Evolutionary conservation across 2,113 vertebrate genomes (phyloP).

Genomic region (Phylloscopus trochiloides): DNA sequence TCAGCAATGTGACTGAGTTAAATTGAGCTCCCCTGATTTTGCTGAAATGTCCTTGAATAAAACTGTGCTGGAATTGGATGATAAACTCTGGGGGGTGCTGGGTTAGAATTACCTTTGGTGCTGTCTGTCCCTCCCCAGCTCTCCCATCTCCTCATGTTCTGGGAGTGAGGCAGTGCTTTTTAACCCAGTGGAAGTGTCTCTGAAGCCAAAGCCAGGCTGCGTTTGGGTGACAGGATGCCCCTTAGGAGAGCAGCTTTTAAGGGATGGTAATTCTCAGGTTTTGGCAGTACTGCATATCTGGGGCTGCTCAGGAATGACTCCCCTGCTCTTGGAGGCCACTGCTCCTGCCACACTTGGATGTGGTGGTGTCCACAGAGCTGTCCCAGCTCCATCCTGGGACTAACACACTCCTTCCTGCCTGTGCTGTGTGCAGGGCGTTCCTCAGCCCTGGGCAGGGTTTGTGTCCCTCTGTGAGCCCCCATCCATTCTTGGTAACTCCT

Average conservation of each 20-base stretch:
- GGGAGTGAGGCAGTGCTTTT: neutral
- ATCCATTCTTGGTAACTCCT: neutral
- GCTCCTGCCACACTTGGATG: neutral
- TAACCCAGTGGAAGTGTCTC: neutral
- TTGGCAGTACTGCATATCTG: accelerated
- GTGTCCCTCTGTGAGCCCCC: neutral
- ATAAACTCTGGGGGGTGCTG: neutral
- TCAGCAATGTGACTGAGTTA: neutral
- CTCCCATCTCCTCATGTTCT: neutral
- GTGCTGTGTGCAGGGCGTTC: accelerated
- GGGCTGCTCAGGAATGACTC: accelerated
- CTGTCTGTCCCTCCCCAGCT: neutral
- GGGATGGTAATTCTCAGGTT: neutral
- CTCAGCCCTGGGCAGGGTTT: accelerated
- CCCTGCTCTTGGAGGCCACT: neutral
- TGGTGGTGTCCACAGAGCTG: neutral
- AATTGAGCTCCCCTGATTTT: neutral
- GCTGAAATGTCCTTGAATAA: neutral
- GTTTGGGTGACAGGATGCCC: neutral
- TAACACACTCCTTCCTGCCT: accelerated
- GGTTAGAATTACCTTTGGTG: neutral
- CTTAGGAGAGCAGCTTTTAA: neutral
- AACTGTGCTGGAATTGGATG: neutral
- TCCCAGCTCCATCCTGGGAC: neutral
- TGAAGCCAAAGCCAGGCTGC: neutral